Evolutionary conservation across 2,888 invertebrate species (phyloP).

Genomic region (Megalurothrips usitatus): DNA sequence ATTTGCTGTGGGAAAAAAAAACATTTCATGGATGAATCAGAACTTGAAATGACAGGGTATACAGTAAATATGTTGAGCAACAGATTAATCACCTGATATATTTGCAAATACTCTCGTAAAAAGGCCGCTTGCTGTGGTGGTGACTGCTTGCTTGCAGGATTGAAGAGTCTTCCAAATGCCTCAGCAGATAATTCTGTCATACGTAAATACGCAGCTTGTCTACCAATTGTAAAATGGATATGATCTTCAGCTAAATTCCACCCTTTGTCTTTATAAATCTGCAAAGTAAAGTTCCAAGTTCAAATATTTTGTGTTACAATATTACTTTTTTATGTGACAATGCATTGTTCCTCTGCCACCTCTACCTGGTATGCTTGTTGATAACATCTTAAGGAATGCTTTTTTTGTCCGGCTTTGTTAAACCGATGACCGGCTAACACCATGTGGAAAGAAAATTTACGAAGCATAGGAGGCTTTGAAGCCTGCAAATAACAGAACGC

Average conservation of each 20-base stretch:
- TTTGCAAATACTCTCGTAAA: constrained; percentile 80
- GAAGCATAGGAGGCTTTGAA: constrained; percentile 65
- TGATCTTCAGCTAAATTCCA: constrained; percentile 95
- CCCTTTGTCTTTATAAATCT: constrained; percentile 70
- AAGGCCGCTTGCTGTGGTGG: constrained; percentile 72
- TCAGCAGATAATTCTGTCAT: constrained; percentile 63
- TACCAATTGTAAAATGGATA: constrained; percentile 89
- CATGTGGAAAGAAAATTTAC: constrained; percentile 95
- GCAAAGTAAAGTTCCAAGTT: constrained; percentile 35
- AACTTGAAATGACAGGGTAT: too few relatives aligned
- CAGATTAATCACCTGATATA: constrained; percentile 63
- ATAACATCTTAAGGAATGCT: constrained; percentile 88
- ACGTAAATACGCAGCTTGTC: constrained; percentile 79
- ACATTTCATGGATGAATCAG: too few relatives aligned
- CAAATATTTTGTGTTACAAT: background rate
- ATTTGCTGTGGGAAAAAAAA: background rate
- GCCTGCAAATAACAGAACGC: constrained; percentile 80
- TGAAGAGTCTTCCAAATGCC: constrained; percentile 73
- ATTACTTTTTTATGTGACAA: background rate
- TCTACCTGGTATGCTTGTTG: constrained; percentile 81
- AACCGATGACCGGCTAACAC: constrained; percentile 94
- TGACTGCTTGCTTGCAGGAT: constrained; percentile 65
- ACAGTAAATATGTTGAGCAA: too few relatives aligned
- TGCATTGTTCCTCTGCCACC: background rate
- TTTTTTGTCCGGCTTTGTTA: constrained; percentile 86